Conservation (phyloP, 2,113 vertebrate genomes). For the Strigops habroptila region DNA sequence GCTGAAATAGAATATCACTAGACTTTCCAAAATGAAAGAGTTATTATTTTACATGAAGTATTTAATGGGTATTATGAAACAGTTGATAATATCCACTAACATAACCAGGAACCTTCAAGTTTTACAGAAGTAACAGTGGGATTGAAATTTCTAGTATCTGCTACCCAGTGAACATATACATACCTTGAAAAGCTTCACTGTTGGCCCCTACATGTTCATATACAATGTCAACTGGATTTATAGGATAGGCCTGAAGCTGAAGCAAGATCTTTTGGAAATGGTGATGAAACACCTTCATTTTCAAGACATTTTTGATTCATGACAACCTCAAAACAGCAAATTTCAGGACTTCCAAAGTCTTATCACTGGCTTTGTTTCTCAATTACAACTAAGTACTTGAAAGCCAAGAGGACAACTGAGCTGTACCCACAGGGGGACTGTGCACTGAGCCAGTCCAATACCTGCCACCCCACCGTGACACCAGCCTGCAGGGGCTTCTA, state of each 20-base stretch:
- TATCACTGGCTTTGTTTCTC: background rate
- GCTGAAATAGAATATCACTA: background rate
- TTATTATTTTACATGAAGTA: background rate
- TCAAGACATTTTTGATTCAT: background rate
- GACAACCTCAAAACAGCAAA: background rate
- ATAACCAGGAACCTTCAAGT: background rate
- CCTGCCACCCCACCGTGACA: background rate
- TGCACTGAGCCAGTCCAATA: background rate
- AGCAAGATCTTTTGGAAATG: background rate
- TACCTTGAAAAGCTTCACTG: background rate
- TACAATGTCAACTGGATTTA: background rate
- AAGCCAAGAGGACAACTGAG: background rate
- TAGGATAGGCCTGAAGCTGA: background rate
- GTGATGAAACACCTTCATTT: background rate
- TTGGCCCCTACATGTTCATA: background rate
- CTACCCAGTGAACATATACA: accelerated
- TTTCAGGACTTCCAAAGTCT: background rate
- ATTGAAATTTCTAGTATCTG: background rate
- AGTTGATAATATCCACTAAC: background rate
- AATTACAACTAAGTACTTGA: background rate
- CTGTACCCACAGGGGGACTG: background rate
- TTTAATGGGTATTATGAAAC: background rate
- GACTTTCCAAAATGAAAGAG: background rate
- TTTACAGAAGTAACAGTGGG: background rate
- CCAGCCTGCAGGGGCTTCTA: background rate